Evolutionary conservation across 2,888 invertebrate species (phyloP).

Genomic region (Ormia ochracea): DNA sequence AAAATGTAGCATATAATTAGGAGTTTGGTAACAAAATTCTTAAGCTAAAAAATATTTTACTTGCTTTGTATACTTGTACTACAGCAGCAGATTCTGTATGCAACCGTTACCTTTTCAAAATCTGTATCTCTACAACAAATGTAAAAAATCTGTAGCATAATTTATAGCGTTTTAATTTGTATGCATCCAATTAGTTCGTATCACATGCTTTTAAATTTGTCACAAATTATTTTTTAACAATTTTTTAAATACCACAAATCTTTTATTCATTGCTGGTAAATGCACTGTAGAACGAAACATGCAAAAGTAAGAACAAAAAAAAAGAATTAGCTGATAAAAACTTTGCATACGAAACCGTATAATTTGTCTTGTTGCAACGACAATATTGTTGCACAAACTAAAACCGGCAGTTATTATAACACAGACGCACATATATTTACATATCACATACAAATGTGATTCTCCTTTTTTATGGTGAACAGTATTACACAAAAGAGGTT

Average conservation of each 20-base stretch:
- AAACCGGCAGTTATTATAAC: constrained; percentile 62
- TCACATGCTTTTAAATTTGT: constrained; percentile 37
- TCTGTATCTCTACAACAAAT: too few species aligned
- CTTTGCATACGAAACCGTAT: constrained; percentile 35
- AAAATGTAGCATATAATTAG: neutral
- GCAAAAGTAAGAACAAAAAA: neutral
- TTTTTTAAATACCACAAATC: constrained; percentile 58
- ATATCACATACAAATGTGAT: constrained; percentile 31
- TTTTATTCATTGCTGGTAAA: constrained; percentile 41
- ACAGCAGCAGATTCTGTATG: too few species aligned
- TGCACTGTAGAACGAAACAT: neutral
- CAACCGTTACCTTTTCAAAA: neutral
- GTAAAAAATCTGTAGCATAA: neutral
- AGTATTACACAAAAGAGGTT: neutral
- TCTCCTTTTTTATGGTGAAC: neutral
- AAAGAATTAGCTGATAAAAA: constrained; percentile 38
- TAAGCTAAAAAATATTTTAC: too few species aligned
- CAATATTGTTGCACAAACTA: constrained; percentile 56
- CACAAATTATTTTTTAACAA: constrained; percentile 52
- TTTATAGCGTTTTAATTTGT: constrained; percentile 8
- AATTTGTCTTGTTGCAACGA: constrained; percentile 54
- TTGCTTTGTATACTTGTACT: too few species aligned
- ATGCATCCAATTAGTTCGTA: neutral
- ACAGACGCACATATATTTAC: constrained; percentile 28
- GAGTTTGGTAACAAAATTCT: too few species aligned